Evolutionary conservation across 1,140 invertebrate genomes (phyloP), one percentile per base, ranked within the genome.

Genomic region (Drosophila bifasciata): DNA sequence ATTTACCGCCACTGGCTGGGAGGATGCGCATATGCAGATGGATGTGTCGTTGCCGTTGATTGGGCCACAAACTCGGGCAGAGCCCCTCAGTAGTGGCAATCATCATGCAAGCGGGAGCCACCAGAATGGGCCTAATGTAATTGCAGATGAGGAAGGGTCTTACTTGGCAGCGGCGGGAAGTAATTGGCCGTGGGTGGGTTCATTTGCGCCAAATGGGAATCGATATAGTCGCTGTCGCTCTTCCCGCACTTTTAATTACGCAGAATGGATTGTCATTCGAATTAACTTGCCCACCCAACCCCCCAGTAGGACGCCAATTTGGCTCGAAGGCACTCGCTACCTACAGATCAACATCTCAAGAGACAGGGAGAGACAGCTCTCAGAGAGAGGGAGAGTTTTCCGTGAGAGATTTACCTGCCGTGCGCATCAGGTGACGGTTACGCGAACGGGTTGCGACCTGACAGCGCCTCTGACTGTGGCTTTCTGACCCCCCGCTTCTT

Each of bases 11-110:
- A 23, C 69, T 44, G 32, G 11, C 32, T 11, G 6, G n/a, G 23
- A 11, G 17, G 52, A 55, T 67, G 70, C 83, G 75, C 83, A 75
- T 88, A 83, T 88, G 83, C 83, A 88, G 79, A 88, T 83, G 76
- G 56, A 51, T 32, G 46, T 16, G 62, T 8, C 43, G 25, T 52
- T 55, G 44, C 32, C 45, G 61, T 67, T 78, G 84, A 88, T 83
- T 86, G 83, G 61, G 40, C 56, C 75, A 59, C 75, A 49, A 62
- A 75, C 71, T 76, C 64, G 66, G 71, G 80, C 59, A 55, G 74
- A 68, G 80, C 45, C 50, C 53, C 74, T 64, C 56, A 13, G 13
- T 75, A 79, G 59, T 56, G 48, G 51, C 60, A 66, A 61, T 77
- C 64, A 80, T 53, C 60, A 45, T 28, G 55, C 55, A 19, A 67